Evolutionary conservation across 1,140 invertebrate species (phyloP).

Genomic region (Drosophila albomicans): DNA sequence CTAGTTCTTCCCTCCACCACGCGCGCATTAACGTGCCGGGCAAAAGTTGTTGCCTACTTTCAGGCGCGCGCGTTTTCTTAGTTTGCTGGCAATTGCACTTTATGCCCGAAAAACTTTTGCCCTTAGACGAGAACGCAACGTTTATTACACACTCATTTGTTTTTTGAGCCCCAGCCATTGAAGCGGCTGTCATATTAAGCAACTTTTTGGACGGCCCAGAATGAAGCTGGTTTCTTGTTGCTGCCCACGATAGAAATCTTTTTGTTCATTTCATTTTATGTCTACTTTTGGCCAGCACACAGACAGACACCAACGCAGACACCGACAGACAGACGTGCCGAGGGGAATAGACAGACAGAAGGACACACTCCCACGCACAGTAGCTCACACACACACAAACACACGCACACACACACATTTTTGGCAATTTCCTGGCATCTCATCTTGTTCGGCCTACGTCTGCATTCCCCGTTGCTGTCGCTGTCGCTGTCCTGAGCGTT

Average conservation of each 20-base stretch:
- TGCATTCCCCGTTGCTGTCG: slow-evolving; percentile 5
- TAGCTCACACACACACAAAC: slow-evolving; percentile 24
- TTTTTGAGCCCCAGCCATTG: slow-evolving; percentile 43
- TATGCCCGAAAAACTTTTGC: slow-evolving; percentile 68
- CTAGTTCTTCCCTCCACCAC: background rate
- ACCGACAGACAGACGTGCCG: background rate
- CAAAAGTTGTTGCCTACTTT: slow-evolving; percentile 44
- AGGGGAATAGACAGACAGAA: slow-evolving; percentile 4
- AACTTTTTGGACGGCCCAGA: slow-evolving; percentile 65
- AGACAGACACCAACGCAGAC: background rate
- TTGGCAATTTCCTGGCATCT: slow-evolving; percentile 72
- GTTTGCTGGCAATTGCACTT: slow-evolving; percentile 68
- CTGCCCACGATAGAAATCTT: slow-evolving; percentile 74
- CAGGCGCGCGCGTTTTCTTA: slow-evolving; percentile 26
- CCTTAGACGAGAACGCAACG: slow-evolving; percentile 35
- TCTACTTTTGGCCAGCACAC: slow-evolving; percentile 60
- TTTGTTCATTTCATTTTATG: slow-evolving; percentile 83
- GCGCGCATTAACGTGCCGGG: slow-evolving; percentile 27
- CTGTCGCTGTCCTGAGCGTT: slow-evolving; percentile 59
- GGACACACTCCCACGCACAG: slow-evolving; percentile 25
- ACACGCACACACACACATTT: slow-evolving; percentile 44
- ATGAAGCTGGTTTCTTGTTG: slow-evolving; percentile 6
- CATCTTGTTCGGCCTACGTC: slow-evolving; percentile 25
- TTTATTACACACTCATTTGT: slow-evolving; percentile 82
- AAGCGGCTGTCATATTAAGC: slow-evolving; percentile 77